A percentile compares a stretch with the other conserved stretches of the same genome.
Evolutionary conservation across 2,113 vertebrate genomes (phyloP).

Genomic region (Sarotherodon lohbergeri): DNA sequence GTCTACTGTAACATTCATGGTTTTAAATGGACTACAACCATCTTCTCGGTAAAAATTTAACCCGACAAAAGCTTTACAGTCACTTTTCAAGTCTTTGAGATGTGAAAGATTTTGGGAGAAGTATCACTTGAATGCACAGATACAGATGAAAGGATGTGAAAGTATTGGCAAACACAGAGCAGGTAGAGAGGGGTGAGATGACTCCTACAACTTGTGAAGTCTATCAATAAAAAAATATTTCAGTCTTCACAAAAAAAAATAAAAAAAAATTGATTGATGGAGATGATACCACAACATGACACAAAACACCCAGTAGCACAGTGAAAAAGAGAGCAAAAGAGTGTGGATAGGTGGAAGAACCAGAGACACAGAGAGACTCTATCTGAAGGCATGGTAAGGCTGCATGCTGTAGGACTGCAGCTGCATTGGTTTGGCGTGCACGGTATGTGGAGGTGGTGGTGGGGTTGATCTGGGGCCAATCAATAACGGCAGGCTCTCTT

Average conservation of each 20-base stretch:
- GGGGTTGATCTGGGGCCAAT: constrained; percentile 75
- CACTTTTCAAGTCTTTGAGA: not conserved
- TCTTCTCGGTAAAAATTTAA: not conserved
- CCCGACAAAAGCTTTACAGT: not conserved
- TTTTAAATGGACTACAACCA: not conserved
- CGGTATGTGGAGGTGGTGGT: not conserved
- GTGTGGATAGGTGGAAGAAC: not conserved
- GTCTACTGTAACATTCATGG: not conserved
- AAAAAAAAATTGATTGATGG: constrained; percentile 11
- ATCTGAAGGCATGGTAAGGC: not conserved
- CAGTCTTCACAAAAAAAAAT: not conserved
- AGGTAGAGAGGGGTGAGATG: not conserved
- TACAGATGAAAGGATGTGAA: not conserved
- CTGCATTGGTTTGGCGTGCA: not conserved
- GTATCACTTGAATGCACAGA: not conserved
- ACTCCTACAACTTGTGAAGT: constrained; percentile 19
- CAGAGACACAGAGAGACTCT: not conserved
- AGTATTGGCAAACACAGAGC: not conserved
- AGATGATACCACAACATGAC: not conserved
- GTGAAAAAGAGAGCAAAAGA: not conserved
- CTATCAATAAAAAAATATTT: constrained; percentile 38
- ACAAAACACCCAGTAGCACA: not conserved
- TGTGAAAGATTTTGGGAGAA: not conserved
- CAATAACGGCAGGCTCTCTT: constrained; percentile 70
- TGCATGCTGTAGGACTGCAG: not conserved